phyloP scores from a whole-genome alignment of 2,113 vertebrate genomes.

The Hippopotamus amphibius region DNA sequence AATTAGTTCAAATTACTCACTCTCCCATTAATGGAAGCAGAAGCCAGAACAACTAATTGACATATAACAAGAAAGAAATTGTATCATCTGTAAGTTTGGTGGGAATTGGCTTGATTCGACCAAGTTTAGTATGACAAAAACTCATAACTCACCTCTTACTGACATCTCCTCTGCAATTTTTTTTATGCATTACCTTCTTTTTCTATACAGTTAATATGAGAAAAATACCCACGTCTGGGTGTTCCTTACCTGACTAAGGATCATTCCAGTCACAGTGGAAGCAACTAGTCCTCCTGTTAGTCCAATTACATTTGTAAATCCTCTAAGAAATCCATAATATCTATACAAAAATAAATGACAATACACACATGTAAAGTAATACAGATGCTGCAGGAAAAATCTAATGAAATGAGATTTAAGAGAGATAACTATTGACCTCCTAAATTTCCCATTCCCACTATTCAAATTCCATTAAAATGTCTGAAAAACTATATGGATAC shows the following conservation, averaged over 20 bases:
- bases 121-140: background rate
- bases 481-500: background rate
- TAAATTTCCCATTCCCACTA: background rate
- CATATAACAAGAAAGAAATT: background rate
- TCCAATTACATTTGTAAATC: background rate
- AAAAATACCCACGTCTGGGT: background rate
- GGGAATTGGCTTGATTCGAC: background rate
- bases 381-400: background rate
- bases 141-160: background rate
- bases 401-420: background rate
- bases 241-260: slow-evolving; percentile 62
- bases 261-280: slow-evolving; percentile 39
- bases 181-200: background rate
- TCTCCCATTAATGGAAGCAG: background rate
- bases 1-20: background rate
- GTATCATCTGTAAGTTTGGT: background rate
- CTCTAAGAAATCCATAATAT: slow-evolving; percentile 66
- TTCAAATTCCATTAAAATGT: background rate
- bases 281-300: background rate
- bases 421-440: background rate
- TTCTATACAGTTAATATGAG: background rate
- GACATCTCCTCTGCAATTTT: background rate
- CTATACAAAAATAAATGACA: background rate
- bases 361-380: background rate
- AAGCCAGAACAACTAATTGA: background rate